Evolutionary conservation across 2,113 vertebrate genomes (phyloP), one percentile per base, ranked within the genome.

Genomic region (Oryzias woworae): DNA sequence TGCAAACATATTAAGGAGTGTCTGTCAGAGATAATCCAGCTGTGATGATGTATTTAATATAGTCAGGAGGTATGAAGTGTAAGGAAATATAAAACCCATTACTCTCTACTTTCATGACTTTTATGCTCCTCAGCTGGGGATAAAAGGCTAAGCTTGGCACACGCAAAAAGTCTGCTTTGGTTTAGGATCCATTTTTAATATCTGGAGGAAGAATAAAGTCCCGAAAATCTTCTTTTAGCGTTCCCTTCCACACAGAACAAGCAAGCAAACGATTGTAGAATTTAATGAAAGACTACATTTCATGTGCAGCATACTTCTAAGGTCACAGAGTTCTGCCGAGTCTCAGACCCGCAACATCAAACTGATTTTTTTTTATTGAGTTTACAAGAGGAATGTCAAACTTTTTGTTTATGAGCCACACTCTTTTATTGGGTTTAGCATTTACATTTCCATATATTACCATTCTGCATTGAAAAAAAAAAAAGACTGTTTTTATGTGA

Each of bases 41-140:
- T 62, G 42, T 69, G 54, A 49, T 75, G 61, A 73, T 53, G 36
- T 26, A 62, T 65, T 24, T 57, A 52, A 61, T 47, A 23, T 0
- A 12, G 45, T 69, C 31, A 53, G 66, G 49, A 78, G 53, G 69
- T 31, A 56, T 52, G 62, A 73, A 52, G 64, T 67, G 64, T 20
- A 45, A 56, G 42, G 75, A 65, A 69, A 79, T 53, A 63, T 60
- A 62, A 77, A 72, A 26, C 46, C 59, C 61, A 76, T 75, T 67
- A 24, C 23, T 78, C 71, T 61, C 28, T 71, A 66, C 68, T 66
- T 54, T 62, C 45, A 14, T 72, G 76, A 75, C 75, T 52, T 86
- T 83, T 80, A 80, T 73, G 59, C 52, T 68, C 62, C 51, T 73
- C 56, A 16, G 50, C 64, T 73, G 63, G 50, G 55, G 71, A 79